phyloP scores from a whole-genome alignment of 2,113 vertebrate species.

The Cebus imitator region DNA sequence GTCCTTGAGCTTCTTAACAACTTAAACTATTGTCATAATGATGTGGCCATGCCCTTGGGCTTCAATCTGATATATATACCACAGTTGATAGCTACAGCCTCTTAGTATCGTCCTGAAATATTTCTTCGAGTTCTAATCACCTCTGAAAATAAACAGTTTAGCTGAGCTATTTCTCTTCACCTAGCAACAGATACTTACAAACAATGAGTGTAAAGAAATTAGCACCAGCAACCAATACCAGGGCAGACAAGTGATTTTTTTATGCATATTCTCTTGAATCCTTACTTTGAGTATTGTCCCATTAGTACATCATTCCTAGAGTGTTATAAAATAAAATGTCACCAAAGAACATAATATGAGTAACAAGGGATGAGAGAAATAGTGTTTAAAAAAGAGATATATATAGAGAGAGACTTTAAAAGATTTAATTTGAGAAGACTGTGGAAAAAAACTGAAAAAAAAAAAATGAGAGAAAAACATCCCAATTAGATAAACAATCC shows the following conservation, averaged over 20 bases:
- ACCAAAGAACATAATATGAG: slow-evolving; percentile 14
- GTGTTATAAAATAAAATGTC: slow-evolving; percentile 15
- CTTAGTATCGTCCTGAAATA: slow-evolving; percentile 3
- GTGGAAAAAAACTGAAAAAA: slow-evolving; percentile 3
- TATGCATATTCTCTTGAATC: not conserved
- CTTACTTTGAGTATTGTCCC: not conserved
- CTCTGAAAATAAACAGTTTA: not conserved
- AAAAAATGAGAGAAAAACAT: not conserved
- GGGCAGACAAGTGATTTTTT: not conserved
- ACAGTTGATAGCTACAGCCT: not conserved
- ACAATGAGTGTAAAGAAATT: not conserved
- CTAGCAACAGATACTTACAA: not conserved
- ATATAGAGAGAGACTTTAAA: not conserved
- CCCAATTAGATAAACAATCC: not conserved
- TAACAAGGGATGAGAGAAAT: not conserved
- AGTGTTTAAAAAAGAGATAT: not conserved
- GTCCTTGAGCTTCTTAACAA: slow-evolving; percentile 64
- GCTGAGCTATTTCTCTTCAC: not conserved
- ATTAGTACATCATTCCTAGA: not conserved
- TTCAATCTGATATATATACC: not conserved
- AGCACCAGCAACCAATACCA: not conserved
- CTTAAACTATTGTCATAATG: slow-evolving; percentile 60
- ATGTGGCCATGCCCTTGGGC: slow-evolving; percentile 18
- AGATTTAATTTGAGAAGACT: slow-evolving; percentile 10
- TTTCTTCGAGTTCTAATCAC: not conserved